Evolutionary conservation across 2,113 vertebrate species (phyloP), one percentile per base, ranked within the genome.

Genomic region (Aleadryas rufinucha): DNA sequence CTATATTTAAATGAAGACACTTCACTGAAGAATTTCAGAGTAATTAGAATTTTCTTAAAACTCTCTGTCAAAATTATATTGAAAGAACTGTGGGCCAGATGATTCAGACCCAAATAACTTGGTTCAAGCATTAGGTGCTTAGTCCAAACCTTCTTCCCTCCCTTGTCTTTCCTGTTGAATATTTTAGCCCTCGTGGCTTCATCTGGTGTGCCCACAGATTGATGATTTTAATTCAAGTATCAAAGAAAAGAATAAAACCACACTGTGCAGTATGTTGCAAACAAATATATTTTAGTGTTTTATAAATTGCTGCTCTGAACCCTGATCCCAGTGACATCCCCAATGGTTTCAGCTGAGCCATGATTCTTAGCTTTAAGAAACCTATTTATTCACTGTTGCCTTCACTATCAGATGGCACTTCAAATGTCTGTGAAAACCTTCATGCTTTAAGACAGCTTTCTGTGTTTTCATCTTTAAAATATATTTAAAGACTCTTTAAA

Each of bases 1-100:
- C 83, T 92, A 77, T 88, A 89, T 93, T 95, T 96, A 90, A 87
- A 81, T 45, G 27, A 61, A 66, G 52, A 76, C 20, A 24, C 39
- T 68, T 79, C 16, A 79, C 57, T n/a, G 26, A 64, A 65, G 41
- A 64, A 11, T 82, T 83, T 79, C 9, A 45, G 41, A 80, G 56
- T 54, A 70, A 78, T 20, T 44, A 33, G 39, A 27, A 42, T 72
- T 80, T 82, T 77, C 66, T 83, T 76, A 52, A 45, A 75, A 63
- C 27, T 78, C 11, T 39, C 31, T 42, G 28, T 57, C 54, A 70
- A 83, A 83, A 26, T 57, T 15, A 4, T 23, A 24, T 18, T 41
- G 60, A 35, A 87, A 64, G 44, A 71, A 47, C 14, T 60, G 19
- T 59, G 27, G 50, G 26, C 13, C 31, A 39, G 37, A 17, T 59